Base-by-base conservation (phyloP, 1,140 invertebrate species). In the Sinonovacula constricta region DNA sequence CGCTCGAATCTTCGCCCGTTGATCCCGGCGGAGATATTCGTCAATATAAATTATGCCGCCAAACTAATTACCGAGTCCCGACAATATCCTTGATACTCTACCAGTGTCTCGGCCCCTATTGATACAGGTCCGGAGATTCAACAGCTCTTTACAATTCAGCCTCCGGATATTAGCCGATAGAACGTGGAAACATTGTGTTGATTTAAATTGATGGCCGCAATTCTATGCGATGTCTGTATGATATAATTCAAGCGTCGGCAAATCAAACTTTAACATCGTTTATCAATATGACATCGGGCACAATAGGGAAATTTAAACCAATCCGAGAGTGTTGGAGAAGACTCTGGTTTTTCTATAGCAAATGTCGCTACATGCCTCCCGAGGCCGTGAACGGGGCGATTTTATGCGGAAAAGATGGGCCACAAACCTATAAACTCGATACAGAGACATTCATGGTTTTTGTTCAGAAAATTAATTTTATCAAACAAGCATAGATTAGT, bases 281-380 rank as follows among this genome's bases (percentile, higher is more conserved):
- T 74, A 63, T 74, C 70, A 74, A 7, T 4, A 3, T 74, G 70
- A 14, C 70, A 53, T 2, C 10, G 57, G 22, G 39, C 39, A 74
- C 70, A 74, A 74, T 59, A 45, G 49, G 70, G 57, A 49, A 74
- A 63, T 74, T 74, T 74, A 34, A 62, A 34, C 57, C 63, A 74
- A 74, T 74, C 70, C 15, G 39, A 45, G 18, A 45, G 39, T 10
- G 7, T 45, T 45, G 39, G 18, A 45, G 39, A 45, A 45, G 39
- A 10, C 39, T 45, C 39, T 49, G 39, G 18, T 45, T 10, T 45
- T 45, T 45, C 7, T 45, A 45, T 10, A 45, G 39, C 7, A 7
- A 7, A 45, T 45, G 39, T 45, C 39, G 39, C n/a, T 15, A 26
- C 22, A 51, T 26, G 24, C 7, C 28, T 26, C 1, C n/a, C 18